Evolutionary conservation across 2,888 invertebrate species (phyloP), one percentile per base, ranked within the genome.

Genomic region (Meteorus cinctellus): DNA sequence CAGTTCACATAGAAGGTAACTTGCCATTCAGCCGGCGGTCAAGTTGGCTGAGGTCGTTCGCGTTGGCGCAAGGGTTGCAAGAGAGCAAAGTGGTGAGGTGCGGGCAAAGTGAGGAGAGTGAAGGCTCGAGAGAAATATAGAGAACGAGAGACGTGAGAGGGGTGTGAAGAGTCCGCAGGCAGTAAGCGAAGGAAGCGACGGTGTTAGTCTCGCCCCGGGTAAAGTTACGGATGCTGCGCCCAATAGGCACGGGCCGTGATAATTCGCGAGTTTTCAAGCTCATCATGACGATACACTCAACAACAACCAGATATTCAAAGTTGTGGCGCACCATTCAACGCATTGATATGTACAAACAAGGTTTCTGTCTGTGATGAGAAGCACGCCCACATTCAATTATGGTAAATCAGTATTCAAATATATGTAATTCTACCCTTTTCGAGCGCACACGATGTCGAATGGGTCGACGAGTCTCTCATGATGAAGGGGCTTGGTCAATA

Each of bases 191-290:
- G 31, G 63, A 62, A 31, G 31, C 63, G 31, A 31, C 72, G 29
- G 75, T 67, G 75, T 72, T 68, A 76, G 76, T 76, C 72, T 72
- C 72, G 72, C 51, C 72, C 72, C 72, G 72, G 66, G 66, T 73
- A 73, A 73, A 55, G 59, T 59, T 66, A 65, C 72, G 69, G 76
- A 76, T 76, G 76, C 79, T 80, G 81, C 77, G 78, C 75, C 72
- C 75, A 76, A 79, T 78, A 79, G 78, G 79, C 76, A 78, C 74
- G 59, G 76, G 71, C 75, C 77, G 79, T 80, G 70, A 79, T 80
- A 76, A 79, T 80, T 51, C 67, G 24, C 62, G 63, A 73, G 63
- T 63, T 69, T 27, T 24, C 68, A 41, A 69, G 63, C 60, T 68
- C 69, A 72, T 69, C 24, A 69, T 68, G 68, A 67, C 31, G 60